Evolutionary conservation across 1,140 invertebrate species (phyloP).

Genomic region (Stegodyphus dumicola): DNA sequence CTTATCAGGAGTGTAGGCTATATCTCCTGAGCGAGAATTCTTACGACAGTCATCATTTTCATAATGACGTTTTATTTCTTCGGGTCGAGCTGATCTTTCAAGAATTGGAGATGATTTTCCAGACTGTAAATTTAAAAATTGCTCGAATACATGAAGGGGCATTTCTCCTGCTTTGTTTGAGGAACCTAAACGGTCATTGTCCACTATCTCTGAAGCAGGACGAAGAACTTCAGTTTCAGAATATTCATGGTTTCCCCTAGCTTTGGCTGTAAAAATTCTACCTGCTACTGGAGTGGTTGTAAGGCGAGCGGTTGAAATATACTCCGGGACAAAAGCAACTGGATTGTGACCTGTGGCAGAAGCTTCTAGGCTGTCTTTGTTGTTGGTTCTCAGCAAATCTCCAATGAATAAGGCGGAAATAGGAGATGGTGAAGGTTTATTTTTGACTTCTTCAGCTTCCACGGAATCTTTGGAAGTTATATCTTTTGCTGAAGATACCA

Average conservation of each 20-base stretch:
- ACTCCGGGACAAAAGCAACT: background rate
- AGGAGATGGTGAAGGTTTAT: background rate
- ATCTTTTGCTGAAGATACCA: background rate
- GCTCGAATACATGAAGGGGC: background rate
- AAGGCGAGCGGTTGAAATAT: background rate
- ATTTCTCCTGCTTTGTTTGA: background rate
- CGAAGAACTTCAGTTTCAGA: background rate
- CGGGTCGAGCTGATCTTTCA: background rate
- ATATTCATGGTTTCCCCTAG: background rate
- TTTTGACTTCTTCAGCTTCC: background rate
- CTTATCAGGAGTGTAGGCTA: background rate
- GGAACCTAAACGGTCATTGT: background rate
- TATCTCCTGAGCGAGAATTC: background rate
- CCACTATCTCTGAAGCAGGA: background rate
- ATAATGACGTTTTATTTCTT: background rate
- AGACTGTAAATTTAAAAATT: too few relatives aligned
- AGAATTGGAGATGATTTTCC: background rate
- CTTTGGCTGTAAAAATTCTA: background rate
- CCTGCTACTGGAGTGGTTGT: background rate
- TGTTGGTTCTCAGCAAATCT: constrained; percentile 22
- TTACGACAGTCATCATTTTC: background rate
- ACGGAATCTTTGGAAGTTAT: background rate
- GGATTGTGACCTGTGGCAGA: constrained; percentile 2
- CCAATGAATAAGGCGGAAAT: constrained; percentile 41
- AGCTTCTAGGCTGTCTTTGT: constrained; percentile 9